Evolutionary conservation across 1,140 invertebrate genomes (phyloP).

Genomic region (Drosophila watanabei): DNA sequence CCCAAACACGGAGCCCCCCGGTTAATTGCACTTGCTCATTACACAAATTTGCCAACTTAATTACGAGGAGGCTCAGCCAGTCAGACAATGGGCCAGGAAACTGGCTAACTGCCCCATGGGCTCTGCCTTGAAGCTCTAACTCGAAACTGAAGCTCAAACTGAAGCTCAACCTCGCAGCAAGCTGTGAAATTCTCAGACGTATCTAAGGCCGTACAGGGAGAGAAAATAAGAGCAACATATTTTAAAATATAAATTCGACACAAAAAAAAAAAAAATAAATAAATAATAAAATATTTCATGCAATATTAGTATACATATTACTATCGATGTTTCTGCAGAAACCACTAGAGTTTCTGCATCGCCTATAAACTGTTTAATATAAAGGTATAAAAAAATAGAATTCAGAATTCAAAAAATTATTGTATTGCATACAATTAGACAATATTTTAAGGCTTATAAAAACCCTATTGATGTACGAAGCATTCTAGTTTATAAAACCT

Average conservation of each 20-base stretch:
- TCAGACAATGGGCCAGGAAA: constrained; percentile 68
- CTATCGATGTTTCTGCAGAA: no score
- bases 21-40: constrained; percentile 71
- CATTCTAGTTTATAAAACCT: neutral
- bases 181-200: constrained; percentile 19
- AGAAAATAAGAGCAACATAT: neutral
- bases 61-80: constrained; percentile 50
- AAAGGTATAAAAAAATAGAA: no score
- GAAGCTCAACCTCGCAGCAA: constrained; percentile 13
- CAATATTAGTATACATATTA: no score
- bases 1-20: constrained; percentile 22
- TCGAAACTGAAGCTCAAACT: constrained; percentile 9
- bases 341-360: no score
- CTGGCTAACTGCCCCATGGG: constrained; percentile 11
- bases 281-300: no score
- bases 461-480: no score
- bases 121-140: constrained; percentile 10
- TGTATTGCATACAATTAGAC: no score
- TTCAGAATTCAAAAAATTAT: no score
- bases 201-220: constrained; percentile 10
- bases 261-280: neutral
- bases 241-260: neutral
- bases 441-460: no score
- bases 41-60: constrained; percentile 80
- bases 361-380: no score